A percentile compares a stretch with the other conserved stretches of the same genome.
Evolutionary conservation across 2,113 vertebrate species (phyloP).

Genomic region (Thinocorus orbignyianus): DNA sequence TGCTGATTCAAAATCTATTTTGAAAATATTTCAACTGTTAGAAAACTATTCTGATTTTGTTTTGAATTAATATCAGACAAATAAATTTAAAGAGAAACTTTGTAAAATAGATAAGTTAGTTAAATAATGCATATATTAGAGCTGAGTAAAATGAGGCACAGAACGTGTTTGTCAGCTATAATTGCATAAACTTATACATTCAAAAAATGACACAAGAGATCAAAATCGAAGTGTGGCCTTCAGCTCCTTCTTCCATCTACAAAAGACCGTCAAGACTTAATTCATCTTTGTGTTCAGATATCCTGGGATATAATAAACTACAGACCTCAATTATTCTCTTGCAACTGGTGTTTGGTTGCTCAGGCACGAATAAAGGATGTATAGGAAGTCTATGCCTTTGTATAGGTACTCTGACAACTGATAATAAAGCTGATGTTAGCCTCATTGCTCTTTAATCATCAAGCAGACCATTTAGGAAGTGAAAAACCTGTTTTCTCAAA

Average conservation of each 20-base stretch:
- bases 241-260: background rate
- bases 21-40: background rate
- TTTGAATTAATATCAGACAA: background rate
- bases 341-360: background rate
- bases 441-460: background rate
- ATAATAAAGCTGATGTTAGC: background rate
- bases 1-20: background rate
- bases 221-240: background rate
- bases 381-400: background rate
- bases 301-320: background rate
- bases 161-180: background rate
- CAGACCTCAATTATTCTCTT: background rate
- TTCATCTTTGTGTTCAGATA: constrained; percentile 24
- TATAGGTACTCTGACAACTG: background rate
- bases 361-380: background rate
- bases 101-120: background rate
- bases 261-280: background rate
- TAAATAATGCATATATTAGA: background rate
- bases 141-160: background rate
- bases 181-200: background rate
- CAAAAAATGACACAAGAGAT: background rate
- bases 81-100: background rate
- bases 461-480: background rate
- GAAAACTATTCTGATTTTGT: background rate
- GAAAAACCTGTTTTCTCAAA: background rate